Evolutionary conservation across 2,113 vertebrate genomes (phyloP).

Genomic region (Rhizomys pruinosus): DNA sequence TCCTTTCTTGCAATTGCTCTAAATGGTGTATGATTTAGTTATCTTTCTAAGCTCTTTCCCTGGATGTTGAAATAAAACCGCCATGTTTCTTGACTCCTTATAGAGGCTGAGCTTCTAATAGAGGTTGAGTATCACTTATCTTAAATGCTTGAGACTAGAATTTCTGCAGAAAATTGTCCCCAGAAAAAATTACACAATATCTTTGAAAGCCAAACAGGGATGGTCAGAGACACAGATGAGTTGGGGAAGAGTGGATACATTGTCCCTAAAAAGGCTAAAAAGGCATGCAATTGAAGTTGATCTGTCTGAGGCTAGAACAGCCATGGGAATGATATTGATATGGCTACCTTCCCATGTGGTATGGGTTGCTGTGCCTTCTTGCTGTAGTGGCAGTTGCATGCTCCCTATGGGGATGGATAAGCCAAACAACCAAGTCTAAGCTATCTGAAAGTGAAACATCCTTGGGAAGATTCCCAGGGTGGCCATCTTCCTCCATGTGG

Average conservation of each 20-base stretch:
- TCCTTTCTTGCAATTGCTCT: conserved; percentile 13
- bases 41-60: neutral
- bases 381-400: neutral
- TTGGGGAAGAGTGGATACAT: neutral
- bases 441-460: neutral
- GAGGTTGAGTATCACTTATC: neutral
- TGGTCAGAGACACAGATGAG: neutral
- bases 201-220: neutral
- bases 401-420: neutral
- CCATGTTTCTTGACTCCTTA: neutral
- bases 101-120: neutral
- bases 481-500: neutral
- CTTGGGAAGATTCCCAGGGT: neutral
- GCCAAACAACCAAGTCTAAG: neutral
- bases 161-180: neutral
- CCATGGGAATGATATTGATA: neutral
- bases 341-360: neutral
- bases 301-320: neutral
- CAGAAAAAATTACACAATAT: neutral
- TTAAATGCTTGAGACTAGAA: neutral
- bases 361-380: neutral
- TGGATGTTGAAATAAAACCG: neutral
- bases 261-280: neutral
- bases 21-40: neutral
- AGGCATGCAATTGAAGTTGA: neutral